Evolutionary conservation across 1,140 invertebrate species (phyloP).

Genomic region (Zophobas atratus): DNA sequence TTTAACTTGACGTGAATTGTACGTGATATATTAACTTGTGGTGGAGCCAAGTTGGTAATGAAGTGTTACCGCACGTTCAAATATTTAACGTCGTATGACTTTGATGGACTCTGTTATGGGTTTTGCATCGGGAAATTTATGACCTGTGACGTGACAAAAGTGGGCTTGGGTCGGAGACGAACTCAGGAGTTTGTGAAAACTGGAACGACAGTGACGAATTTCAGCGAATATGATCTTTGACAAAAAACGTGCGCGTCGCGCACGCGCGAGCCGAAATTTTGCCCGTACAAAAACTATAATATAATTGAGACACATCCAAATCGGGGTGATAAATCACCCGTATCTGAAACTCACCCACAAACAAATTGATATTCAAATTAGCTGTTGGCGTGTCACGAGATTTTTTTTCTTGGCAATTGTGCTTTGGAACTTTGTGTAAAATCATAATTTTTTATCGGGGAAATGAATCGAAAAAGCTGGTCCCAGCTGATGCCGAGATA

Average conservation of each 20-base stretch:
- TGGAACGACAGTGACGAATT: no score
- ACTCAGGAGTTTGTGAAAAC: no score
- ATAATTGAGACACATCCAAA: no score
- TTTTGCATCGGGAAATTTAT: constrained; percentile 3
- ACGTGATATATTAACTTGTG: constrained; percentile 35
- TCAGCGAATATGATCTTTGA: no score
- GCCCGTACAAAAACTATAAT: no score
- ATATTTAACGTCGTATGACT: constrained; percentile 31
- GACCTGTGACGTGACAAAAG: background rate
- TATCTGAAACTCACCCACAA: no score
- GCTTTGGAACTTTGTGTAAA: background rate
- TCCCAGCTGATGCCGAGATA: background rate
- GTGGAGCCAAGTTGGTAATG: constrained; percentile 25
- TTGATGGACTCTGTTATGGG: constrained; percentile 20
- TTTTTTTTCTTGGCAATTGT: background rate
- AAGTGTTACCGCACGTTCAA: constrained; percentile 41
- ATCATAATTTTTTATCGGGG: background rate
- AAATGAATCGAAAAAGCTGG: background rate
- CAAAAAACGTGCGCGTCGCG: no score
- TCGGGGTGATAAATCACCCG: no score
- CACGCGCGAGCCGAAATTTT: no score
- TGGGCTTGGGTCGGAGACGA: no score
- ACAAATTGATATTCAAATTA: background rate
- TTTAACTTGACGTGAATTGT: constrained; percentile 38
- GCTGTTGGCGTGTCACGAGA: background rate